Conservation (phyloP, 2,113 vertebrate genomes). For the Plotosus lineatus region DNA sequence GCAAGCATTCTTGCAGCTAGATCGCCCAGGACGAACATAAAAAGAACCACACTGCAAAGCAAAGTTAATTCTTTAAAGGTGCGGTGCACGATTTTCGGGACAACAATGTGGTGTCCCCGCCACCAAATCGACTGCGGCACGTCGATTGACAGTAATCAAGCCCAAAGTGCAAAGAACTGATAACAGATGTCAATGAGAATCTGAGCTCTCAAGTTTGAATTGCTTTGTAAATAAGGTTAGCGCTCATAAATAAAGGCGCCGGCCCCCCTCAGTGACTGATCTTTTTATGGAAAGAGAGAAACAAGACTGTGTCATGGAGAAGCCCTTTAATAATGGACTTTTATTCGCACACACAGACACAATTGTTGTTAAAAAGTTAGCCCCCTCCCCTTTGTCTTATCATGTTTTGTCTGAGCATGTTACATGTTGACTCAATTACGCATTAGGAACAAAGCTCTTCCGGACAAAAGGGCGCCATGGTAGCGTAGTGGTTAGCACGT, state of each 20-base stretch:
- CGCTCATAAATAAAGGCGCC: neutral
- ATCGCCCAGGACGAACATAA: neutral
- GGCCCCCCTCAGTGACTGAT: neutral
- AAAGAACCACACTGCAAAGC: neutral
- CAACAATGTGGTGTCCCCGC: neutral
- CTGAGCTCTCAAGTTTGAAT: neutral
- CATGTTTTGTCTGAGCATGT: too few species aligned
- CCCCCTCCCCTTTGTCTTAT: too few species aligned
- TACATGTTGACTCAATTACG: too few species aligned
- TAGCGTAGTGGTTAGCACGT: too few species aligned
- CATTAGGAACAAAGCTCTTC: too few species aligned
- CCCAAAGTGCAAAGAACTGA: conserved; percentile 9
- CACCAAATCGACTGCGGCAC: neutral
- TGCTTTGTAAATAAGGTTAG: neutral
- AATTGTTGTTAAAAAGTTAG: too few species aligned
- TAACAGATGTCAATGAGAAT: neutral
- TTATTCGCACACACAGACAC: neutral
- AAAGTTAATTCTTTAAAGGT: conserved; percentile 21
- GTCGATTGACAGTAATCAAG: neutral
- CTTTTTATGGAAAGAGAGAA: neutral
- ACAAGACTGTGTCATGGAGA: neutral
- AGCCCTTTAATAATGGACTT: neutral
- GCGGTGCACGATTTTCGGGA: neutral
- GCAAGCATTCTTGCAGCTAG: neutral
- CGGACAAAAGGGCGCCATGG: too few species aligned